phyloP scores from a whole-genome alignment of 2,113 vertebrate genomes.

The Cromileptes altivelis region DNA sequence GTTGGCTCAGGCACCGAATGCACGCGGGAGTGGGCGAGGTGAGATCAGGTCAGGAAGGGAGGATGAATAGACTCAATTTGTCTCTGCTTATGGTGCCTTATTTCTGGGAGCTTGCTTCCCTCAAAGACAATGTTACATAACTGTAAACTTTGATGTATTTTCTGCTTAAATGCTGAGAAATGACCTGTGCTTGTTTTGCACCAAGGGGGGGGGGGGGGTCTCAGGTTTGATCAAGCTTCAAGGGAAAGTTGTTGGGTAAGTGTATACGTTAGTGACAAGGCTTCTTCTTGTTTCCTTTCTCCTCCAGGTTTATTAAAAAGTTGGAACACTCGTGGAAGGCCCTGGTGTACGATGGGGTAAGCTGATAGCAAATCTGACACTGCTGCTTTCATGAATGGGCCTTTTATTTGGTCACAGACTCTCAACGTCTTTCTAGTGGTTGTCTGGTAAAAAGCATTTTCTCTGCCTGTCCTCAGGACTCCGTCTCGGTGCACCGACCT shows the following conservation, averaged over 20 bases:
- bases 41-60: slow-evolving; percentile 29
- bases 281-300: slow-evolving; percentile 51
- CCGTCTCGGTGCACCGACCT: slow-evolving; percentile 96
- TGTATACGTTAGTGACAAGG: slow-evolving; percentile 29
- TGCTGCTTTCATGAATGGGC: slow-evolving; percentile 58
- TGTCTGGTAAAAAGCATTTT: slow-evolving; percentile 27
- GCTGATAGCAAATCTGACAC: slow-evolving; percentile 70
- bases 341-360: slow-evolving; percentile 97
- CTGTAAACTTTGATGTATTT: slow-evolving; percentile 10
- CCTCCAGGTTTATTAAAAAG: slow-evolving; percentile 95
- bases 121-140: slow-evolving; percentile 21
- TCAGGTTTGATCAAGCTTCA: slow-evolving; percentile 24
- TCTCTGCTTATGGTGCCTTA: slow-evolving; percentile 12
- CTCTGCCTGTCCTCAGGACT: slow-evolving; percentile 86
- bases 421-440: not conserved
- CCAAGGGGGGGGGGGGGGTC: not conserved
- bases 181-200: not conserved
- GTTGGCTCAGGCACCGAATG: slow-evolving; percentile 3
- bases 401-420: slow-evolving; percentile 44
- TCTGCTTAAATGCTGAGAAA: slow-evolving; percentile 12
- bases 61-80: slow-evolving; percentile 35
- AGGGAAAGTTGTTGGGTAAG: slow-evolving; percentile 35
- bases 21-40: not conserved
- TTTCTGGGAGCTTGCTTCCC: slow-evolving; percentile 2
- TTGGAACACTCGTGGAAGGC: slow-evolving; percentile 99